These are phyloP conservation scores for Coenobita brevimanus DNA, from an alignment of 1,140 invertebrate genomes.

Conservation along the genomic window DNA sequence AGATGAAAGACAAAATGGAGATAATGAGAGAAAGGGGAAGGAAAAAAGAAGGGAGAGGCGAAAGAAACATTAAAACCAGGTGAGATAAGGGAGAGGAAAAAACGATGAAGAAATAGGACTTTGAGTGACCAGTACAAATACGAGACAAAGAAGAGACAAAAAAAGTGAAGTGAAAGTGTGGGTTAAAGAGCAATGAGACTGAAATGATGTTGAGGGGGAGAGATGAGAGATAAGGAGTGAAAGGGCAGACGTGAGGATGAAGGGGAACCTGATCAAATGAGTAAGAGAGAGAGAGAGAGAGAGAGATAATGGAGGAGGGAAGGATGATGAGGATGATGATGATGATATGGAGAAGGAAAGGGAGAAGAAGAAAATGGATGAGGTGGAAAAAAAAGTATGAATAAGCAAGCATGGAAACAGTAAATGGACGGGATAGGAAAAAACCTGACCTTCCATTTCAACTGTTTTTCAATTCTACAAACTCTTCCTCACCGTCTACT, in stretches of 20 bases:
- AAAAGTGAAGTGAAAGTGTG: not conserved
- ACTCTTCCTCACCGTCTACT: too few species aligned
- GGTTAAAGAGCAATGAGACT: not conserved
- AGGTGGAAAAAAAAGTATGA: too few species aligned
- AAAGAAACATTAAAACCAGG: not conserved
- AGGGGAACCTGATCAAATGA: too few species aligned
- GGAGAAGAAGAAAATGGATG: too few species aligned
- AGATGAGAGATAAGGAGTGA: not conserved
- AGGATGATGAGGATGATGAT: too few species aligned
- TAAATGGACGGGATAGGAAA: not conserved
- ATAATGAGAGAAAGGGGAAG: slow-evolving; percentile 11
- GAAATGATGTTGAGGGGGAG: not conserved
- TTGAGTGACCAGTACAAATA: not conserved
- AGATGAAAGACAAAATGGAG: slow-evolving; percentile 1
- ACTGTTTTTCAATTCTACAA: too few species aligned
- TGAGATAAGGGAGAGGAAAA: not conserved
- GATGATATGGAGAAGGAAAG: too few species aligned
- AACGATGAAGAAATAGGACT: not conserved
- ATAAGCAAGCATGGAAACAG: too few species aligned
- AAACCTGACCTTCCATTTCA: not conserved
- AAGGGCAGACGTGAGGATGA: not conserved
- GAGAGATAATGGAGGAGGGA: too few species aligned
- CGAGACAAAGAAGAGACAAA: not conserved
- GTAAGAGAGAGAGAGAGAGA: too few species aligned
- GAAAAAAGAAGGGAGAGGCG: not conserved